Base-by-base conservation (phyloP, 1,140 invertebrate genomes). In the Microplitis demolitor region DNA sequence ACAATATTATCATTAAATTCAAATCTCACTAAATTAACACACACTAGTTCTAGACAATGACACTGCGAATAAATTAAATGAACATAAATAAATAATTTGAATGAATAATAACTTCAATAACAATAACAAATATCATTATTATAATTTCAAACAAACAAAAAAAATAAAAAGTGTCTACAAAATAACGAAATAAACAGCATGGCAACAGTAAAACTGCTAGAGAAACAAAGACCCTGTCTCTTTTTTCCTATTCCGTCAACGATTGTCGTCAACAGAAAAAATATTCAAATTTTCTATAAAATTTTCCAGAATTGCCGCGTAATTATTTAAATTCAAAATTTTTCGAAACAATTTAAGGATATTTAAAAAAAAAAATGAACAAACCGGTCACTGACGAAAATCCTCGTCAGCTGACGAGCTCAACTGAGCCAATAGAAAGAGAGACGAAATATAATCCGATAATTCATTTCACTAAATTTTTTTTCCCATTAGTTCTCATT, bases 401-500 rank as follows among this genome's bases (percentile, higher is more conserved):
- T 71, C 66, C 74, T 77, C 80, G 74, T 82, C 80, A 82, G 80
- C 80, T 82, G 82, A 83, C 63, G 79, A 81, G 79, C 66, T 73
- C 82, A 82, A 80, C 81, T 82, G 82, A 83, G 80, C 64, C 39
- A 45, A 60, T 63, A 74, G 70, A 64, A 67, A 77, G 71, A 72
- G 58, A 75, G 73, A 51, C 61, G 16, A 14, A 58, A 13, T 45
- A 50, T 69, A 4, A 24, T 13, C n/a, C 54, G 11, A 14, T 37
- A 14, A 60, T 37, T 14, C 5, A 63, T 13, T 16, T 37, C 0
- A 64, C 4, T 45, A 50, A 4, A 34, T 9, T 37, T 37, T 24
- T 24, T 63, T 37, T 13, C 34, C 14, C n/a, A 4, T 37, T 62
- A 35, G 35, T 62, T 35, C 13, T 62, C 11, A 9, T 35, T 35